Conservation (phyloP, 2,113 vertebrate genomes). For the Sphaerodactylus townsendi region DNA sequence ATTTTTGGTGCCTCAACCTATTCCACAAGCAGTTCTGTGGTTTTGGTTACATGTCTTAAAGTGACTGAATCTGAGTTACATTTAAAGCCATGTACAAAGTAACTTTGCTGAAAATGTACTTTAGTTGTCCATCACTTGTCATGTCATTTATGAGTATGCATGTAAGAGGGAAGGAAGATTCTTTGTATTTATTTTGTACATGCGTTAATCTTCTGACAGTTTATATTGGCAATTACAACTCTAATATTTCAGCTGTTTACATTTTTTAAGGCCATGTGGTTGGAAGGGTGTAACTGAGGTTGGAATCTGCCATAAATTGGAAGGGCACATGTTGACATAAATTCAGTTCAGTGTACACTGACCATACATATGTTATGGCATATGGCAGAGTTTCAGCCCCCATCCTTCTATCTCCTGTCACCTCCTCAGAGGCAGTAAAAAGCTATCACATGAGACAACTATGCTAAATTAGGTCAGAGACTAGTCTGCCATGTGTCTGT, state of each 20-base stretch:
- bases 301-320: slow-evolving; percentile 44
- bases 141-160: background rate
- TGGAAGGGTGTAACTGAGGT: slow-evolving; percentile 1
- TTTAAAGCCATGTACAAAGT: background rate
- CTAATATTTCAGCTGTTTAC: background rate
- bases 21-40: background rate
- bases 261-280: slow-evolving; percentile 30
- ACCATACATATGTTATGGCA: slow-evolving; percentile 72
- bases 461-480: slow-evolving; percentile 64
- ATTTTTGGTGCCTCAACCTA: background rate
- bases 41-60: background rate
- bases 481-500: slow-evolving; percentile 29
- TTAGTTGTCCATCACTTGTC: background rate
- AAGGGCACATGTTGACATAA: slow-evolving; percentile 65
- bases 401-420: slow-evolving; percentile 48
- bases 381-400: slow-evolving; percentile 70
- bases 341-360: slow-evolving; percentile 62
- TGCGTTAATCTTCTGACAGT: background rate
- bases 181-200: slow-evolving; percentile 10
- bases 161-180: background rate
- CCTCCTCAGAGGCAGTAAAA: slow-evolving; percentile 56
- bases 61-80: background rate
- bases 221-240: background rate
- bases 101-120: background rate
- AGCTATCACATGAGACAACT: slow-evolving; percentile 50